Evolutionary conservation across 2,888 invertebrate species (phyloP), one percentile per base, ranked within the genome.

Genomic region (Sminthurinus aureus): DNA sequence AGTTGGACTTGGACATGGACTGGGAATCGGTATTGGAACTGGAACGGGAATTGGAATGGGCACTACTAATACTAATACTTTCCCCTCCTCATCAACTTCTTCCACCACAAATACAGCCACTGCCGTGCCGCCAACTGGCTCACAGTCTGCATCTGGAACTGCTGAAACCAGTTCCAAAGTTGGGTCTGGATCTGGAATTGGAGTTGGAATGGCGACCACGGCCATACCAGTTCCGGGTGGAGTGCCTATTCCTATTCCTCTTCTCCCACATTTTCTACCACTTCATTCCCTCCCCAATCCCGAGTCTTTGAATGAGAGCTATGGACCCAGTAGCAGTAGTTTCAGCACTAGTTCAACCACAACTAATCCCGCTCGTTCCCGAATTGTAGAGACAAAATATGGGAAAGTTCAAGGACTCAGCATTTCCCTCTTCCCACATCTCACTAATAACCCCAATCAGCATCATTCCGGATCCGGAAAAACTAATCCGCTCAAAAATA

Each of bases 331-430:
- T 24, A 6, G 20, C 74, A 20, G 64, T 24, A 2, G 50, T 15
- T 38, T 50, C 22, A 26, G 26, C 15, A 51, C 67, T 24, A 26
- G 22, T 38, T 26, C 26, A 22, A 22, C 74, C 64, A 66, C 51
- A n/a, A 64, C 52, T 66, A 66, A 75, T 9, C 75, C 75, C 13
- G 64, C 75, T n/a, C 75, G 76, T 90, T 94, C 95, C 88, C 93
- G 95, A 90, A 95, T 95, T 89, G 94, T 96, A 89, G 94, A 94
- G 91, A 96, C 95, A 69, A 93, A 94, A 89, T 93, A 92, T 90
- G 95, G 95, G 22, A 83, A 84, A 81, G 85, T 88, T 71, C 88
- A 88, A 81, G 88, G 88, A 22, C 84, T 88, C 69, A 85, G 86
- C 71, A 78, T 88, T 75, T 84, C 85, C 73, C 84, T 88, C 73